Evolutionary conservation across 2,113 vertebrate species (phyloP).

Genomic region (Oncorhynchus gorbuscha): DNA sequence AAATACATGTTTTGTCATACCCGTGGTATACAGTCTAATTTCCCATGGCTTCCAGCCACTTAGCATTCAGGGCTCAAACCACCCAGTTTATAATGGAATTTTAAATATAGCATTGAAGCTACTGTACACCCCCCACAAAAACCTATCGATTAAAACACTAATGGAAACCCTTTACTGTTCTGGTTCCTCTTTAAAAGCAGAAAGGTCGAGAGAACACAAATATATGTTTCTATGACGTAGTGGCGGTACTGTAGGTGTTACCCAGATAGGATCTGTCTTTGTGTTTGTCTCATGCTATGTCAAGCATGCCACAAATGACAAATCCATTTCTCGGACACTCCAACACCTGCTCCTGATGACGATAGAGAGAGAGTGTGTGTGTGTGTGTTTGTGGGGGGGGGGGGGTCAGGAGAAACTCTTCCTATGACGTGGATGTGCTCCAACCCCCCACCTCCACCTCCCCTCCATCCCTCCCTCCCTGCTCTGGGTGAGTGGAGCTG

Average conservation of each 20-base stretch:
- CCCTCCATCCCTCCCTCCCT: slow-evolving; percentile 1
- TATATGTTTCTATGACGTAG: neutral
- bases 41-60: too few species aligned
- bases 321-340: neutral
- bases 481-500: neutral
- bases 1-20: too few species aligned
- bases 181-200: neutral
- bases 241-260: slow-evolving; percentile 1
- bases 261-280: neutral
- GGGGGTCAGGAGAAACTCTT: neutral
- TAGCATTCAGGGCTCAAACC: too few species aligned
- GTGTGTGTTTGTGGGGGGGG: neutral
- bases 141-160: neutral
- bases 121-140: neutral
- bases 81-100: too few species aligned
- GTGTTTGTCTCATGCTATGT: slow-evolving; percentile 8
- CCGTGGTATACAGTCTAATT: too few species aligned
- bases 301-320: neutral
- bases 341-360: slow-evolving; percentile 32
- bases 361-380: slow-evolving; percentile 6
- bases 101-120: neutral
- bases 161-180: neutral
- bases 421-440: neutral
- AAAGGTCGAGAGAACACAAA: neutral
- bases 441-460: neutral